These are phyloP conservation scores for Zosterops pallidus DNA, from an alignment of 2,113 vertebrate genomes.

Conservation along the genomic window DNA sequence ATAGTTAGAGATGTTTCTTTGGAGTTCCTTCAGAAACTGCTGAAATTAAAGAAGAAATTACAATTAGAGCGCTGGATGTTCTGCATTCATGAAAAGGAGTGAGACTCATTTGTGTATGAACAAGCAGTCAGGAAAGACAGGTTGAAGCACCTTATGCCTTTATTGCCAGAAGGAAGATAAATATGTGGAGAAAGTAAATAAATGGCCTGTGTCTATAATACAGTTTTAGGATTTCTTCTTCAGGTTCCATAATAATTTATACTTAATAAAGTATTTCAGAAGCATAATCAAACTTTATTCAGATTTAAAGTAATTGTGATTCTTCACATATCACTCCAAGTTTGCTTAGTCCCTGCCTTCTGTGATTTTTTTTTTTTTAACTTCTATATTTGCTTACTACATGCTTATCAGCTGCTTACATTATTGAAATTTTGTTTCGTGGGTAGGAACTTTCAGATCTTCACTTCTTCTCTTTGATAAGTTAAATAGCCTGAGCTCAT, in stretches of 20 bases:
- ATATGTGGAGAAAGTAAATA: not conserved
- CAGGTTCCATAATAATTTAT: not conserved
- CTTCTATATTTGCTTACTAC: not conserved
- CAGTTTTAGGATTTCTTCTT: not conserved
- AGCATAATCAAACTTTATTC: not conserved
- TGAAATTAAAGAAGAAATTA: not conserved
- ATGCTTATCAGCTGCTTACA: slow-evolving; percentile 40
- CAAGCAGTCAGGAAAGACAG: not conserved
- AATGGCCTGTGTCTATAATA: not conserved
- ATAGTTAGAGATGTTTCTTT: not conserved
- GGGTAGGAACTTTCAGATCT: slow-evolving; percentile 38
- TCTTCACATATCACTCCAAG: not conserved
- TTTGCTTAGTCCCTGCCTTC: not conserved
- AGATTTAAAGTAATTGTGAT: not conserved
- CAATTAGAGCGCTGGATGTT: not conserved
- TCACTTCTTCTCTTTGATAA: slow-evolving; percentile 52
- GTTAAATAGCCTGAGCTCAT: slow-evolving; percentile 61
- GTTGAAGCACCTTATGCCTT: not conserved
- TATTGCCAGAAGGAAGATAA: not conserved
- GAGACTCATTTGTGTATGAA: not conserved
- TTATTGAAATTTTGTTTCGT: slow-evolving; percentile 56
- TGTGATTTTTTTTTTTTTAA: not conserved
- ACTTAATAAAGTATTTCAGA: not conserved
- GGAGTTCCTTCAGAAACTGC: not conserved
- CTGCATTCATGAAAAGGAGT: not conserved